Conservation (phyloP, 1,140 invertebrate genomes). For the Ectropis grisescens region DNA sequence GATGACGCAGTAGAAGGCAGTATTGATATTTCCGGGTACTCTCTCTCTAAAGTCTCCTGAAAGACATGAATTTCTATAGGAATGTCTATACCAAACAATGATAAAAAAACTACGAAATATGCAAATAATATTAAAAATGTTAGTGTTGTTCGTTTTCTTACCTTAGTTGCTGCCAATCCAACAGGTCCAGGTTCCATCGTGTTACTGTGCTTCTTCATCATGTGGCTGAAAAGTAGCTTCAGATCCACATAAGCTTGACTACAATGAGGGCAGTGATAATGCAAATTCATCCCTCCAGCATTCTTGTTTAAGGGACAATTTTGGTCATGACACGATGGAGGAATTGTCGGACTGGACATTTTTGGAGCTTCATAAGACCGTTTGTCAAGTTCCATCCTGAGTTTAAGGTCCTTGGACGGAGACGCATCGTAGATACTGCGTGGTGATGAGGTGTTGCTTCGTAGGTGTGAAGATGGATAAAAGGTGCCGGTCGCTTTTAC, state of each 20-base stretch:
- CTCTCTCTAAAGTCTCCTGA: slow-evolving; percentile 67
- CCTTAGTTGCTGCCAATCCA: slow-evolving; percentile 64
- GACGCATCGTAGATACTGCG: slow-evolving; percentile 55
- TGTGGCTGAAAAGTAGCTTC: slow-evolving; percentile 54
- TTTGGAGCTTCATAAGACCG: slow-evolving; percentile 39
- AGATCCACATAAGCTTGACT: slow-evolving; percentile 56
- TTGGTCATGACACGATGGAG: slow-evolving; percentile 52
- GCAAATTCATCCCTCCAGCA: slow-evolving; percentile 51
- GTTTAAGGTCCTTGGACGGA: slow-evolving; percentile 50
- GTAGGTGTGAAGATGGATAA: slow-evolving; percentile 88
- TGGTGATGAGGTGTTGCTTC: slow-evolving; percentile 49
- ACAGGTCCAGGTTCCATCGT: slow-evolving; percentile 45
- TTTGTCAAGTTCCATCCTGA: slow-evolving; percentile 45
- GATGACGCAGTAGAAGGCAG: slow-evolving; percentile 63
- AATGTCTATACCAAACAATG: too few relatives aligned
- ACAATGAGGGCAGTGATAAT: slow-evolving; percentile 59
- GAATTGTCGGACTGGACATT: slow-evolving; percentile 42
- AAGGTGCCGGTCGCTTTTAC: slow-evolving; percentile 94
- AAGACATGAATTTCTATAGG: slow-evolving; percentile 1
- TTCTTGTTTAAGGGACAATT: slow-evolving; percentile 54
- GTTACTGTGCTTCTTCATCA: slow-evolving; percentile 61
- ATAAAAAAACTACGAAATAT: too few relatives aligned
- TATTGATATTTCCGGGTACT: slow-evolving; percentile 68
- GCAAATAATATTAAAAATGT: too few relatives aligned
- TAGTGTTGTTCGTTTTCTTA: too few relatives aligned